Base-by-base conservation (phyloP, 2,113 vertebrate species). In the Toxostoma redivivum region DNA sequence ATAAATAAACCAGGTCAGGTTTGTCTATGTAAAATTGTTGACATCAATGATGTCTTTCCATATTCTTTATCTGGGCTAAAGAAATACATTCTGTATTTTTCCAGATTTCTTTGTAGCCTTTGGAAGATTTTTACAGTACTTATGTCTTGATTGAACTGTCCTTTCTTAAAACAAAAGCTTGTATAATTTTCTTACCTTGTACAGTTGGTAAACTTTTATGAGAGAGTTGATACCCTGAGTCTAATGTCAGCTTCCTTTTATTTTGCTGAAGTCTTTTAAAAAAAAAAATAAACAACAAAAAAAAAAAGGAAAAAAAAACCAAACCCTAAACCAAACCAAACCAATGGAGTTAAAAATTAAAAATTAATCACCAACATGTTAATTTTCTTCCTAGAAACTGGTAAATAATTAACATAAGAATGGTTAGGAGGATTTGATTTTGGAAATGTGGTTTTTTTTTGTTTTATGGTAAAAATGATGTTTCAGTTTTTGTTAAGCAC, bases 21-120 rank as follows among this genome's bases (percentile, higher is more conserved):
- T 99, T 99, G 99, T 99, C 90, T 99, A 98, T 99, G 98, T 98
- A 98, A 98, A 98, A 98, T 98, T 98, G 98, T 98, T 99, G 99
- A 98, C 99, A 99, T 99, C 99, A 99, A 98, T 99, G 99, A 99
- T 99, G 99, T 99, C 99, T 98, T 98, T 98, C 98, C 98, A 98
- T 98, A 98, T 98, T 98, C 98, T 97, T 91, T 97, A 98, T 98
- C 98, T 98, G 98, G 98, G 96, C 97, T 94, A 98, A 98, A 98
- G 98, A 98, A 98, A 98, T 98, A 98, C 98, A 92, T 97, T 98
- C 98, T 98, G 98, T 98, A 99, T 99, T 99, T 99, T 99, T 99
- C 98, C 98, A 98, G 98, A 99, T 99, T 95, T 97, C 98, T 98
- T 98, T 98, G 98, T 99, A 98, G 98, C 98, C 98, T 99, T 99